Conservation (phyloP, 2,113 vertebrate genomes). For the Ondatra zibethicus region DNA sequence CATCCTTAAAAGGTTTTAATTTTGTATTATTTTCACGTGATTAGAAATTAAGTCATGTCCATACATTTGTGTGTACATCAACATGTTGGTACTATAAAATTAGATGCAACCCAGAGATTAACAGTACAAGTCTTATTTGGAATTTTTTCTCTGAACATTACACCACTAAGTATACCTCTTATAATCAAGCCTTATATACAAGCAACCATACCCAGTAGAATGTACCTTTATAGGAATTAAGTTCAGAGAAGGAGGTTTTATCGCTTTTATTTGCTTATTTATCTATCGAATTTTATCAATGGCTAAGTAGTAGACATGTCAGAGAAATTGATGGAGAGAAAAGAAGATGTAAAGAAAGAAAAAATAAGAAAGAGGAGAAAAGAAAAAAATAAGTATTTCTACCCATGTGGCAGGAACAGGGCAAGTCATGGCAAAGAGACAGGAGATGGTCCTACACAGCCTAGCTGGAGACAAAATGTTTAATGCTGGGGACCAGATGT, state of each 20-base stretch:
- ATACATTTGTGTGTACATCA: background rate
- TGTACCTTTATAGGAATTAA: background rate
- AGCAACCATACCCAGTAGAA: background rate
- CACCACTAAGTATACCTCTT: background rate
- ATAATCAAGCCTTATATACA: background rate
- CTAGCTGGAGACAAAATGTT: background rate
- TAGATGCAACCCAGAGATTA: background rate
- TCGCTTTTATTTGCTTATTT: background rate
- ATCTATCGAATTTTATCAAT: too few relatives aligned
- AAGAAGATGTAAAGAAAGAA: background rate
- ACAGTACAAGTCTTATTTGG: background rate
- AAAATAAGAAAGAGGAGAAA: background rate
- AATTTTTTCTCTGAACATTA: background rate
- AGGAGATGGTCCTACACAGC: background rate
- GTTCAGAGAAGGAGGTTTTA: background rate
- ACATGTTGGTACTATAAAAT: background rate
- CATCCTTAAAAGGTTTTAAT: background rate
- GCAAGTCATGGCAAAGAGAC: too few relatives aligned
- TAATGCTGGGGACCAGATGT: background rate
- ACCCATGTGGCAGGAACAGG: fast-evolving
- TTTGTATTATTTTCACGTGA: background rate
- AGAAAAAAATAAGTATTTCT: background rate
- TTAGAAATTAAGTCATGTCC: background rate
- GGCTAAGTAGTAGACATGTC: background rate
- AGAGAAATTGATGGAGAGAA: background rate